These are phyloP conservation scores for Hirtodrosophila duncani DNA, from an alignment of 2,888 invertebrate genomes.

Conservation along the genomic window DNA sequence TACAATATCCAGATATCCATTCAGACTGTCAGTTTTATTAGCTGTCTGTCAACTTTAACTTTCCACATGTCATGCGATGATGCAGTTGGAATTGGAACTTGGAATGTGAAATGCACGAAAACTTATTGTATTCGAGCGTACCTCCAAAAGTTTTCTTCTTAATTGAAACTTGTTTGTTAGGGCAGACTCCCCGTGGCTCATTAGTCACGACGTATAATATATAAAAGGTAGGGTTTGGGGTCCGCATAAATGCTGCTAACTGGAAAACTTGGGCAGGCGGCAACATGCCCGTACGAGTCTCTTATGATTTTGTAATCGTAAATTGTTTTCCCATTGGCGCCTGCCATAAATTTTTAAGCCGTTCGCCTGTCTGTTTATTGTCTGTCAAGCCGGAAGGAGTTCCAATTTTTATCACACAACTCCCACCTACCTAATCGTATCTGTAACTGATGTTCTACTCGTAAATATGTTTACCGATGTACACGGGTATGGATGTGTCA, in stretches of 20 bases:
- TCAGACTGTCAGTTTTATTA: slow-evolving; percentile 76
- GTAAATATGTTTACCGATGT: slow-evolving; percentile 23
- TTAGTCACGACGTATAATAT: slow-evolving; percentile 76
- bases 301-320: slow-evolving; percentile 1
- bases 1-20: slow-evolving; percentile 65
- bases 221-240: slow-evolving; percentile 24
- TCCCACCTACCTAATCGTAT: too few relatives aligned
- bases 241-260: too few relatives aligned
- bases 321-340: slow-evolving; percentile 38
- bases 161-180: slow-evolving; percentile 62
- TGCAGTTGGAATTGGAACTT: slow-evolving; percentile 50
- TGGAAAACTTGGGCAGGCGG: neutral
- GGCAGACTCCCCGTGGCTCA: slow-evolving; percentile 73
- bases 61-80: slow-evolving; percentile 68
- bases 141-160: slow-evolving; percentile 44
- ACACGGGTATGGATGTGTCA: slow-evolving; percentile 32
- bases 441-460: too few relatives aligned
- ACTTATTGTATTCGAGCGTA: slow-evolving; percentile 22
- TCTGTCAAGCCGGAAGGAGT: slow-evolving; percentile 54
- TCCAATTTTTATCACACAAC: slow-evolving; percentile 42
- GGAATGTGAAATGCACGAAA: slow-evolving; percentile 64
- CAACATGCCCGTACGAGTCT: neutral
- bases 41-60: slow-evolving; percentile 64
- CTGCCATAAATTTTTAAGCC: slow-evolving; percentile 19
- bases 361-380: slow-evolving; percentile 31